These are phyloP conservation scores for Macrophya annulata DNA, from an alignment of 2,888 invertebrate genomes.

Conservation along the genomic window DNA sequence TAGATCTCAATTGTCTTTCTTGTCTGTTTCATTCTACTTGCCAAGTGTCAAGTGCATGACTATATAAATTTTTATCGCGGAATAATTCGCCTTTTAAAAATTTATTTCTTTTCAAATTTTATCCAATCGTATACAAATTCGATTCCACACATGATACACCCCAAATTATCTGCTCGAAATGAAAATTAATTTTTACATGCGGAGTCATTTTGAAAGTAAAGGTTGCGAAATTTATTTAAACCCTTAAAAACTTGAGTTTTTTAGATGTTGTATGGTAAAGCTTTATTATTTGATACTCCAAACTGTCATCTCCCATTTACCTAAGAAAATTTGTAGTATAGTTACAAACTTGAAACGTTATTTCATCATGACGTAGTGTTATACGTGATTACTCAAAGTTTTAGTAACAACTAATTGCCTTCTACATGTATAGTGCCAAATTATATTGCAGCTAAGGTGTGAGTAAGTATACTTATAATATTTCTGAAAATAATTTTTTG, in stretches of 20 bases:
- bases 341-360: background rate
- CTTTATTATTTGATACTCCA: background rate
- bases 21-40: background rate
- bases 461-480: background rate
- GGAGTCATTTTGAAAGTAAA: background rate
- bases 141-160: background rate
- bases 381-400: conserved; percentile 10
- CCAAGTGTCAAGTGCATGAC: background rate
- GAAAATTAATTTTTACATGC: background rate
- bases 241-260: too few species aligned
- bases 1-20: background rate
- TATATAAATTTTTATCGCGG: background rate
- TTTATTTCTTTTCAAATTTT: background rate
- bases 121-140: background rate
- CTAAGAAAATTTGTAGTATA: background rate
- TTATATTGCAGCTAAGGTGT: conserved; percentile 10
- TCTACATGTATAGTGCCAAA: background rate
- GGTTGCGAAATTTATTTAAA: too few species aligned
- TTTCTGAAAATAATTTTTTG: background rate
- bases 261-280: too few species aligned
- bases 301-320: background rate
- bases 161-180: background rate
- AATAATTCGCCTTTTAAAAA: background rate
- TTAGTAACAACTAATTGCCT: conserved; percentile 6
- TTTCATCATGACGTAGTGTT: background rate